A percentile compares a stretch with the other conserved stretches of the same genome.
Evolutionary conservation across 92 coral and sea anemone genomes (phyloP).

Genomic region (Chrysogorgia sp.): DNA sequence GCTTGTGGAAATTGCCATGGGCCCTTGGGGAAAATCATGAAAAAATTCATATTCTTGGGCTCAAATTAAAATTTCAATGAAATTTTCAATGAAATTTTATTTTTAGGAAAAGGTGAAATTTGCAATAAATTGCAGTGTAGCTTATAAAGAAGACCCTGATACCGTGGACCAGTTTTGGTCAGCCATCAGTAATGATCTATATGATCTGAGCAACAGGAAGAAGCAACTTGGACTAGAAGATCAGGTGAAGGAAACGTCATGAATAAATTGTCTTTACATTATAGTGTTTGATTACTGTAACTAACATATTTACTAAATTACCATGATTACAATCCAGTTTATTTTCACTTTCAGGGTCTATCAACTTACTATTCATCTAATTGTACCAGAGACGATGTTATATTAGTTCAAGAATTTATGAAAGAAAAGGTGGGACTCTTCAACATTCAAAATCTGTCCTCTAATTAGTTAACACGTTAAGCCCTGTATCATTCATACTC

Average conservation of each 20-base stretch:
- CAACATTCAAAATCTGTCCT: no score
- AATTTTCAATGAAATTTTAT: background rate
- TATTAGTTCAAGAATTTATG: constrained; percentile 86
- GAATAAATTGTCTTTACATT: no score
- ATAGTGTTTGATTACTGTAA: background rate
- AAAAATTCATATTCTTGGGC: background rate
- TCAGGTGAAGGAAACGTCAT: constrained; percentile 57
- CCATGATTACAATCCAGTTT: background rate
- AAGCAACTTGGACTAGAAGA: constrained; percentile 90
- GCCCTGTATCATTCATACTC: no score
- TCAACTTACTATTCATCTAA: constrained; percentile 94
- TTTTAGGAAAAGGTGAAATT: constrained; percentile 74
- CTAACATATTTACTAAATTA: background rate
- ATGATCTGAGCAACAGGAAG: constrained; percentile 65
- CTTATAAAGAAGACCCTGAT: constrained; percentile 70
- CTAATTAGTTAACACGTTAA: no score
- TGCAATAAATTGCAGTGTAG: constrained; percentile 73
- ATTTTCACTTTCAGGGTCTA: constrained; percentile 67
- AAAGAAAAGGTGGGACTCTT: constrained; percentile 78
- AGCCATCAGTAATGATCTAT: constrained; percentile 72
- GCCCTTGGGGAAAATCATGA: no score
- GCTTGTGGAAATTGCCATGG: no score
- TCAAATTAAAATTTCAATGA: background rate
- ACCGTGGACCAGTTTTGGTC: constrained; percentile 73
- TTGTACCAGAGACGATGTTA: constrained; percentile 84